Base-by-base conservation (phyloP, 2,113 vertebrate species). In the Propithecus coquereli region DNA sequence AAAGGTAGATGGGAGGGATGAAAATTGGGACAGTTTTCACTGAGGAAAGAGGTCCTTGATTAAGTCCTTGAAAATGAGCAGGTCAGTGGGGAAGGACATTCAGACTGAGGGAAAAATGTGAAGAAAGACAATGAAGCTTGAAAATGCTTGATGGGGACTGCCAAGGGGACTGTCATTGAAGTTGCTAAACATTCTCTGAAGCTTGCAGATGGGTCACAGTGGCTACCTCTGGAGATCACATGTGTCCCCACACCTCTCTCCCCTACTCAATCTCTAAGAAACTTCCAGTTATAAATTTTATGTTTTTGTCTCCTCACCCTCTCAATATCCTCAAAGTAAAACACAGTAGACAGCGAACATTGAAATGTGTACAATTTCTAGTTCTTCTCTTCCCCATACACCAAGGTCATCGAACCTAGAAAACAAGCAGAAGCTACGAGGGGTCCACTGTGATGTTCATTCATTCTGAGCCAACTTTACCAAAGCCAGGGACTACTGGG, bases 61-160 rank as follows among this genome's bases (percentile, higher is more conserved):
- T 73, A 90, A 93, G 68, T 86, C 4, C 30, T 94, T 66, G 32
- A 87, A 94, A 87, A 68, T 81, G 82, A 94, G 43, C 84, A 82
- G 34, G 25, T n/a, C 37, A n/a, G 8, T 61, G 23, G 27, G 9
- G 32, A 84, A 81, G 22, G 43, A 25, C 9, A 89, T 20, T 91
- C 8, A 79, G 68, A 18, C 37, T 70, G 30, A 94, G 17, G 34
- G 47, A 11, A 54, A 66, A 87, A 6, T 54, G 25, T 74, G 20
- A 79, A 59, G 14, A 83, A 68, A 87, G 47, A 71, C n/a, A 88
- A 91, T 40, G 11, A 81, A 92, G 32, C 22, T 59, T 74, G 14
- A 76, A 84, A 79, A 84, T n/a, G 17, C 23, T 73, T 94, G 27
- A 71, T 73, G 47, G 6, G 8, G 8, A 22, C 4, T 68, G 20